Evolutionary conservation across 92 coral and sea anemone genomes (phyloP), one percentile per base, ranked within the genome.

Genomic region (Paramuricea clavata): DNA sequence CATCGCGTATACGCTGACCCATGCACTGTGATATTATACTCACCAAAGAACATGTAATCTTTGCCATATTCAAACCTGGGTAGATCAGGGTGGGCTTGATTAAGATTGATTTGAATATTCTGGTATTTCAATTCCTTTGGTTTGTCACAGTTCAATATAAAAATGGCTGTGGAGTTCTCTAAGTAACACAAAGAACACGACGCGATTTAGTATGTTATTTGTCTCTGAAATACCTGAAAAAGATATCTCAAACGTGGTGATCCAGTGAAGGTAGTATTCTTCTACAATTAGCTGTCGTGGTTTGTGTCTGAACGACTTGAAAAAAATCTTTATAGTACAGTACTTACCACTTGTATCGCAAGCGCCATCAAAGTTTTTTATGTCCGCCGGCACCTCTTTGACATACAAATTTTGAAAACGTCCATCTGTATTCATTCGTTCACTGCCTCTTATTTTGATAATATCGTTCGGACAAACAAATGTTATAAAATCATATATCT

Each of bases 11-110:
- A n/a, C n/a, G n/a, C n/a, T n/a, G n/a, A n/a, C n/a, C n/a, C n/a
- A n/a, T n/a, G n/a, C 4, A 39, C 10, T 39, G 10, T 39, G 44
- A 39, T 4, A 39, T 10, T 10, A 39, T 3, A 49, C 81, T 74
- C 59, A 74, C 81, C 57, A 49, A 74, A 74, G n/a, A 74, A 74
- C 60, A 74, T 74, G 36, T 74, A 74, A 43, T 74, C 81, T 49
- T 42, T 44, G 12, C 81, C 64, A 13, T 17, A 12, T 44, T 25
- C 0, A 41, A 74, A 74, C 33, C 15, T 43, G 13, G 81, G 81
- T 5, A 74, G 33, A 17, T 12, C 6, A 12, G 39, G 21, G 61
- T 74, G n/a, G 5, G 81, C 60, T 25, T 74, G 81, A 8, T 41
- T 28, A 5, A 52, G 17, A 22, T 74, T 74, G 33, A 74, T 30